phyloP scores from a whole-genome alignment of 2,113 vertebrate species.

The Hyaena hyaena region DNA sequence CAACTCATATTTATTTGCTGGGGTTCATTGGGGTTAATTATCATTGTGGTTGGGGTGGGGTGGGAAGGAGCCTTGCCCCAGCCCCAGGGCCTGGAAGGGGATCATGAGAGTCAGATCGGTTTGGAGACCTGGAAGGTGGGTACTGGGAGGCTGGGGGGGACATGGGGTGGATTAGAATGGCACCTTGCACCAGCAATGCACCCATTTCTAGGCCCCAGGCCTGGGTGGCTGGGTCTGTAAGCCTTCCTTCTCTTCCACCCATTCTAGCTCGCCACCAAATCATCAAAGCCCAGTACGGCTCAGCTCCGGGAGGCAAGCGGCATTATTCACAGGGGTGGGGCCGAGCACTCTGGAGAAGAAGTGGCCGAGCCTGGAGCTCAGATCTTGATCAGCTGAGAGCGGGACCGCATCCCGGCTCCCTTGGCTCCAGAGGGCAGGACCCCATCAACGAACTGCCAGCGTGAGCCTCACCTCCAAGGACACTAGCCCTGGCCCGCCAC shows the following conservation, averaged over 20 bases:
- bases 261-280: neutral
- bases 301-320: neutral
- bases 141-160: neutral
- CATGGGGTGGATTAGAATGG: neutral
- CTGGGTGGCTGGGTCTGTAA: neutral
- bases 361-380: constrained; percentile 5
- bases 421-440: neutral
- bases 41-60: constrained; percentile 50
- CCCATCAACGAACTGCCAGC: accelerated
- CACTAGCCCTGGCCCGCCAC: accelerated
- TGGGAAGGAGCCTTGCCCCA: constrained; percentile 13
- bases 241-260: neutral
- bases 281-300: constrained; percentile 40
- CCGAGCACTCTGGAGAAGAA: neutral
- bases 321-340: constrained; percentile 77
- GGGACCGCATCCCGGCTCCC: neutral
- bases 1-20: constrained; percentile 66
- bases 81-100: neutral
- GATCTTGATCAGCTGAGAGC: neutral
- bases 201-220: neutral
- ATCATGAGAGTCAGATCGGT: neutral
- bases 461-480: neutral
- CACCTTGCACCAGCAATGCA: neutral
- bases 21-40: constrained; percentile 70
- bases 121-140: neutral